Evolutionary conservation across 2,113 vertebrate species (phyloP).

Genomic region (Lagopus muta): DNA sequence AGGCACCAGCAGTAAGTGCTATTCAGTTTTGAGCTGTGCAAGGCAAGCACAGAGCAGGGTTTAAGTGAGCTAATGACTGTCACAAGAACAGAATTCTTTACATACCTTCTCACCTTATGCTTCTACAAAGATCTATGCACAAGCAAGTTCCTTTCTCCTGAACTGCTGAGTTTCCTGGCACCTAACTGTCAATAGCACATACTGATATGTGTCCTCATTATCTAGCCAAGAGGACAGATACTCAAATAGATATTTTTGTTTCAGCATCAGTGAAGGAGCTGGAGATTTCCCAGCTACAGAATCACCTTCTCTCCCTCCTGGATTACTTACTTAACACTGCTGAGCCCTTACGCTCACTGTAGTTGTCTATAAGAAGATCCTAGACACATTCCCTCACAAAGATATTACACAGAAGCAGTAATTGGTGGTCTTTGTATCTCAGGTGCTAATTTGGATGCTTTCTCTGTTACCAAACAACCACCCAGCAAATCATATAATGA

Average conservation of each 20-base stretch:
- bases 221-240: background rate
- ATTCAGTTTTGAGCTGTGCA: background rate
- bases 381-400: background rate
- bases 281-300: background rate
- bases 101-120: background rate
- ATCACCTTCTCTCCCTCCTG: background rate
- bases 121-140: background rate
- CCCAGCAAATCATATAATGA: background rate
- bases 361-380: background rate
- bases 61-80: background rate
- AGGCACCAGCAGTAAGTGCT: background rate
- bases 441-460: accelerated
- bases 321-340: background rate
- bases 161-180: background rate
- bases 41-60: background rate
- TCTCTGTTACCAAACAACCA: background rate
- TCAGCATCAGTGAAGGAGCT: background rate
- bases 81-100: background rate
- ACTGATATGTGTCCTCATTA: background rate
- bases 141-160: background rate
- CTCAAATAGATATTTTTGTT: background rate
- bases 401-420: background rate
- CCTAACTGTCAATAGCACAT: background rate
- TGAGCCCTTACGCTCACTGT: background rate
- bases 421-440: background rate